Percentiles rank a stretch among this genome's conserved stretches.
These are phyloP conservation scores for Phenganax stokvisi DNA, from an alignment of 92 coral and sea anemone genomes.

Conservation along the genomic window DNA sequence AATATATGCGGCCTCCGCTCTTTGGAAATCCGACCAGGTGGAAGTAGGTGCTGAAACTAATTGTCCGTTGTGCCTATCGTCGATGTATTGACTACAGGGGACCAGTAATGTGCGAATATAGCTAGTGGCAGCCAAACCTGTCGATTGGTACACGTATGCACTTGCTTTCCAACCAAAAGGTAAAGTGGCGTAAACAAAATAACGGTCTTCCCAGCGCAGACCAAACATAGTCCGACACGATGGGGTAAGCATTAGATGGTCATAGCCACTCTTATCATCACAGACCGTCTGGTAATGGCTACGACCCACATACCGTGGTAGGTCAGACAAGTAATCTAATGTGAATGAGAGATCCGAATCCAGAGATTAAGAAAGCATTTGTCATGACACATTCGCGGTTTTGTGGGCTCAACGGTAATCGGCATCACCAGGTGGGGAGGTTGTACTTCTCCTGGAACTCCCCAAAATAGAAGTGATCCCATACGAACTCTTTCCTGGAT, in stretches of 20 bases:
- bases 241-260: constrained; percentile 22
- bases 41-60: background rate
- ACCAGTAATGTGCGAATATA: constrained; percentile 42
- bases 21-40: constrained; percentile 25
- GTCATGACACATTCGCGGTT: background rate
- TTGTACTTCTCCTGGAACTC: constrained; percentile 43
- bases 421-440: constrained; percentile 62
- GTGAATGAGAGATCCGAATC: constrained; percentile 26
- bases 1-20: constrained; percentile 53
- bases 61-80: background rate
- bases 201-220: background rate
- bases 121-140: constrained; percentile 47
- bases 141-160: constrained; percentile 52
- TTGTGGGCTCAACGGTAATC: constrained; percentile 44
- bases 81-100: constrained; percentile 45
- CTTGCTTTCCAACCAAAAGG: constrained; percentile 70
- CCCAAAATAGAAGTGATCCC: constrained; percentile 54
- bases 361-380: background rate
- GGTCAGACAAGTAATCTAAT: constrained; percentile 49
- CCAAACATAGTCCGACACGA: constrained; percentile 2
- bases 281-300: constrained; percentile 57
- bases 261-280: constrained; percentile 51
- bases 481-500: constrained; percentile 49
- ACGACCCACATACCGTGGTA: constrained; percentile 53
- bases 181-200: background rate